Conservation (phyloP, 2,797 vertebrate genomes). For the Dendrocincla tyrannina region DNA sequence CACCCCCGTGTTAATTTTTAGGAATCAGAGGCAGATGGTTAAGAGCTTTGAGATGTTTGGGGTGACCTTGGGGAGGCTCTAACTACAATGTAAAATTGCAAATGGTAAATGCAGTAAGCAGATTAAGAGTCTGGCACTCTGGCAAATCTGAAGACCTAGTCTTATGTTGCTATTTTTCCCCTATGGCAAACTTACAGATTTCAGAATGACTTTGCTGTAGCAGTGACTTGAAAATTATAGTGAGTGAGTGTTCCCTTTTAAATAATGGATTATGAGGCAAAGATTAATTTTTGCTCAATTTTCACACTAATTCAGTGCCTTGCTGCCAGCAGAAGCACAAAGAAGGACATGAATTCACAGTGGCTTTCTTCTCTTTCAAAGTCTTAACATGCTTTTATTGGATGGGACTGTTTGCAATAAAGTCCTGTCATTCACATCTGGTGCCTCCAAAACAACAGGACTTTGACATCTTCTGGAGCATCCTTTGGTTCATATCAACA, state of each 20-base stretch:
- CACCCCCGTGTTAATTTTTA: background rate
- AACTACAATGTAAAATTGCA: background rate
- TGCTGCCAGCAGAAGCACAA: constrained; percentile 34
- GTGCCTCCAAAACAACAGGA: background rate
- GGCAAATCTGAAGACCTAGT: constrained; percentile 29
- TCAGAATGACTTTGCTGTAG: constrained; percentile 55
- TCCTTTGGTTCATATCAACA: background rate
- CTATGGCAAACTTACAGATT: constrained; percentile 52
- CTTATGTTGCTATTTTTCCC: constrained; percentile 48
- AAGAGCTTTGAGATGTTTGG: background rate
- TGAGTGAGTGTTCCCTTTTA: constrained; percentile 45
- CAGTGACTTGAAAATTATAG: constrained; percentile 59
- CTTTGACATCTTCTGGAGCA: background rate
- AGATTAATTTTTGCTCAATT: constrained; percentile 56
- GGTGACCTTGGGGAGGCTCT: constrained; percentile 37
- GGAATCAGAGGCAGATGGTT: background rate
- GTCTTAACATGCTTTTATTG: background rate
- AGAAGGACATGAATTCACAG: constrained; percentile 21
- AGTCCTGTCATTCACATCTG: background rate
- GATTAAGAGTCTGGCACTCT: constrained; percentile 32
- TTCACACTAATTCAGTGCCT: constrained; percentile 45
- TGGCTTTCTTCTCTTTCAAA: background rate
- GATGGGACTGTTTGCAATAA: background rate
- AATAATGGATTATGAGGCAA: constrained; percentile 64
- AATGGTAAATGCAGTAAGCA: constrained; percentile 22